Evolutionary conservation across 2,888 invertebrate genomes (phyloP), one percentile per base, ranked within the genome.

Genomic region (Amaurobius ferox): DNA sequence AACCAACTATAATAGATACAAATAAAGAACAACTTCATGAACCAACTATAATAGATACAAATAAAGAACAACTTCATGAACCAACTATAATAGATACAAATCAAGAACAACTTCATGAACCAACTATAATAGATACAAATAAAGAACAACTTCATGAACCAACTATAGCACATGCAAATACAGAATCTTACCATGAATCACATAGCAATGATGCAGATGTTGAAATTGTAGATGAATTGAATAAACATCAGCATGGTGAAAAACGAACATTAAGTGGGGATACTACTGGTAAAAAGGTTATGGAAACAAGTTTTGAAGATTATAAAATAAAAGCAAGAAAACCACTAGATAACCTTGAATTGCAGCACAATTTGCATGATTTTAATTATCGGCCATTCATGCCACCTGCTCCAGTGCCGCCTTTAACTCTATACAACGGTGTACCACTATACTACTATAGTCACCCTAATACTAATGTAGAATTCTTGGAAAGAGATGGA

Each of bases 361-460:
- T 35, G 11, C 62, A 39, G 13, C 71, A 32, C 5, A 29, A 70
- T 28, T 62, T 19, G n/a, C 61, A 73, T 48, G 28, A 74, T 39
- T 70, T 70, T 28, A 39, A 44, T 26, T 44, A 70, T 7, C n/a
- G 62, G 28, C 48, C 74, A 23, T 67, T 67, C 30, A 23, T 61
- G 13, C 85, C 85, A n/a, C 62, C 62, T 19, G 72, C 62, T n/a
- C 78, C 78, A n/a, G 28, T 72, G 9, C 85, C 85, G 9, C 85
- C 85, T 13, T 61, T 86, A 28, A 86, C 85, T 2, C 32, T 85
- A 40, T 85, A 78, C 44, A 85, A 85, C 40, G 85, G 78, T 0
- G 61, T 78, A 9, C 79, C 78, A 26, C 35, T 87, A 0, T 72
- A 79, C 28, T 79, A 83, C 61, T 81, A 87, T 32, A 44, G 30